These are phyloP conservation scores for Eonycteris spelaea DNA, from an alignment of 2,113 vertebrate species.

Conservation along the genomic window DNA sequence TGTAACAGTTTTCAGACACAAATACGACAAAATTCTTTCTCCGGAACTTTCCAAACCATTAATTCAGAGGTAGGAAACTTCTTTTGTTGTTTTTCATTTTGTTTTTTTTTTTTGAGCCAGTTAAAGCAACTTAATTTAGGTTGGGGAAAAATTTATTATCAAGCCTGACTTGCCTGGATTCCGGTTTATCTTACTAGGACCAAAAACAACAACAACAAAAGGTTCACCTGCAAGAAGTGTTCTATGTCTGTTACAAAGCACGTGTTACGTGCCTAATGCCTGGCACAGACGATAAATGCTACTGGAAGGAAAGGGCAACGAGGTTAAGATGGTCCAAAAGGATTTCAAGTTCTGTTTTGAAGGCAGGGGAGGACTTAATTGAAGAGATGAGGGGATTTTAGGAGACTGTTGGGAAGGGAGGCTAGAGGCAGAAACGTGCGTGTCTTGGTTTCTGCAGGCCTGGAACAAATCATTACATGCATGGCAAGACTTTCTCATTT, in stretches of 20 bases:
- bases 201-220: background rate
- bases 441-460: background rate
- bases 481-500: too few species aligned
- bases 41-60: background rate
- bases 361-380: background rate
- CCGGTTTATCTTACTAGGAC: background rate
- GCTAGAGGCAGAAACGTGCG: background rate
- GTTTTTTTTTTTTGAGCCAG: background rate
- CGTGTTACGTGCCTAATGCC: background rate
- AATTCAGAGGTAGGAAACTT: conserved; percentile 1
- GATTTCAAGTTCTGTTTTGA: background rate
- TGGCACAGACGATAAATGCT: background rate
- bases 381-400: background rate
- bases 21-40: background rate
- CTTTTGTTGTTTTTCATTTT: background rate
- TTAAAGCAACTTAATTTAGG: background rate
- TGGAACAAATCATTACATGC: too few species aligned
- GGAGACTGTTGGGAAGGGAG: background rate
- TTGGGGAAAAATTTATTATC: background rate
- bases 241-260: background rate
- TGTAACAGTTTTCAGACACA: background rate
- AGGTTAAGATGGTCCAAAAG: background rate
- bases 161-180: background rate
- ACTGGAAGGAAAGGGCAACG: background rate
- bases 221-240: background rate